Percentiles rank a stretch among this genome's conserved stretches.
Conservation (phyloP, 2,888 invertebrate species). For the Palloptera scutellata region DNA sequence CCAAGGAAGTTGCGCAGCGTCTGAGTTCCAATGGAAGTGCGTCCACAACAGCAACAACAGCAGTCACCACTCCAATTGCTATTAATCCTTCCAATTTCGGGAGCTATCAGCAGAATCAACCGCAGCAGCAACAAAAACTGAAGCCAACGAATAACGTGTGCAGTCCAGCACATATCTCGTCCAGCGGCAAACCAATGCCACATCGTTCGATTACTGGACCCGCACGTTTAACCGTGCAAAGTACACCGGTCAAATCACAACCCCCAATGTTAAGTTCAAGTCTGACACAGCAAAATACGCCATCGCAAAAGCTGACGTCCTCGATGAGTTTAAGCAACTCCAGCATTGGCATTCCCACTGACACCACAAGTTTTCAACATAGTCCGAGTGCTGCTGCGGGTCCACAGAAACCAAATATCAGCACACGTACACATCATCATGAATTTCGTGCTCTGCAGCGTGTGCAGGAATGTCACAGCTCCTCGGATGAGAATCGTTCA, state of each 20-base stretch:
- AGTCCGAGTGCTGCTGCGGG: conserved; percentile 25
- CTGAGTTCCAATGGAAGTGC: conserved; percentile 35
- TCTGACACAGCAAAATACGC: conserved; percentile 43
- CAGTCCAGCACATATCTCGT: conserved; percentile 35
- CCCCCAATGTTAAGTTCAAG: conserved; percentile 69
- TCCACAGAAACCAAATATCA: conserved; percentile 39
- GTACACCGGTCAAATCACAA: conserved; percentile 71
- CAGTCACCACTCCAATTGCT: conserved; percentile 23
- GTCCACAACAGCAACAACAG: conserved; percentile 1
- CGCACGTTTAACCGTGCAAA: conserved; percentile 69
- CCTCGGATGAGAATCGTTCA: conserved; percentile 89
- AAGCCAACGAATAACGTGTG: conserved; percentile 24
- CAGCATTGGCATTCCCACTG: conserved; percentile 49
- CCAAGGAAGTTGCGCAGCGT: conserved; percentile 62
- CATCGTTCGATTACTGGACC: conserved; percentile 66
- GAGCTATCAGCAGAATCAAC: conserved; percentile 5
- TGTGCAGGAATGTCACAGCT: conserved; percentile 80
- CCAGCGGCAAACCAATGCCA: conserved; percentile 53
- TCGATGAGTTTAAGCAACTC: conserved; percentile 37
- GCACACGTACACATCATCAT: conserved; percentile 61
- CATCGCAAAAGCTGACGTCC: conserved; percentile 31
- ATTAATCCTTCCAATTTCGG: conserved; percentile 35
- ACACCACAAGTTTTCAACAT: conserved; percentile 34
- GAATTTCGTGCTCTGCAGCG: conserved; percentile 65
- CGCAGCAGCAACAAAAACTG: neutral